These are phyloP conservation scores for Lepus europaeus DNA, from an alignment of 2,113 vertebrate genomes.

Conservation along the genomic window DNA sequence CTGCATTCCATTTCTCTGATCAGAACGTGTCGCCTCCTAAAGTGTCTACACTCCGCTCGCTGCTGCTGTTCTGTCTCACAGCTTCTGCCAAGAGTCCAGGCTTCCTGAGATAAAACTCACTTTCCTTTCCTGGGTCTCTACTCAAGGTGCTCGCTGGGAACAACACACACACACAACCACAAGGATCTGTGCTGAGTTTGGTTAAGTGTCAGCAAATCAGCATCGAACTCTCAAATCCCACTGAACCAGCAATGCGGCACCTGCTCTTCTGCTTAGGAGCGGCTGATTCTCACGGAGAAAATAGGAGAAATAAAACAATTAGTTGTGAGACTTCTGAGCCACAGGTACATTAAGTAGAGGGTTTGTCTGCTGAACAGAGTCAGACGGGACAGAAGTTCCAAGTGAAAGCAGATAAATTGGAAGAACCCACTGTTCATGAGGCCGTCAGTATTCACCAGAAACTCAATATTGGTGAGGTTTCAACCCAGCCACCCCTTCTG, in stretches of 20 bases:
- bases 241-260: no score
- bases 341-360: not conserved
- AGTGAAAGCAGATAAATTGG: not conserved
- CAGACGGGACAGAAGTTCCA: not conserved
- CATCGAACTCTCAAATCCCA: fast-evolving
- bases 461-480: no score
- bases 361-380: not conserved
- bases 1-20: not conserved
- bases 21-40: not conserved
- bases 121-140: not conserved
- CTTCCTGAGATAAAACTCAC: not conserved
- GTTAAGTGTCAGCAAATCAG: not conserved
- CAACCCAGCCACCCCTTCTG: not conserved
- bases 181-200: not conserved
- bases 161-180: not conserved
- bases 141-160: not conserved
- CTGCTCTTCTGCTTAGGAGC: not conserved
- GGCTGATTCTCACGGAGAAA: not conserved
- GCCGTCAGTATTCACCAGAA: not conserved
- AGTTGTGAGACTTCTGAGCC: fast-evolving
- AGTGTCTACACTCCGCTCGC: not conserved
- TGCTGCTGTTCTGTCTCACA: not conserved
- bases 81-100: not conserved
- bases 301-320: not conserved
- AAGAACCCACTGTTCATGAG: not conserved